Percentiles rank a stretch among this genome's conserved stretches.
Conservation (phyloP, 2,888 invertebrate genomes). For the Agrotis puta region DNA sequence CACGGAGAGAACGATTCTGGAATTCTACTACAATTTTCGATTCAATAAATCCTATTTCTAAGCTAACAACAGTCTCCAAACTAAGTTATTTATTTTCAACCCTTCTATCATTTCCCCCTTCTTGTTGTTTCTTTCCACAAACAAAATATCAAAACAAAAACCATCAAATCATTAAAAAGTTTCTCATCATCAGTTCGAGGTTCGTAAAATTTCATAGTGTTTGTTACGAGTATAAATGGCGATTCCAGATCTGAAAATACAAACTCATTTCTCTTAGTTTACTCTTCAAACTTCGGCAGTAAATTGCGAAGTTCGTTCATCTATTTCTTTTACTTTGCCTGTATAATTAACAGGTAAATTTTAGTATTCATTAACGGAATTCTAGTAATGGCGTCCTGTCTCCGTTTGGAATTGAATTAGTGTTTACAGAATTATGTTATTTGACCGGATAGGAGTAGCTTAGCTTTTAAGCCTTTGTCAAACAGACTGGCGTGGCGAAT, state of each 20-base stretch:
- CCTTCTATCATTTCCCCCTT: no score
- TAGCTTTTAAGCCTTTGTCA: no score
- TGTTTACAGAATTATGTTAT: conserved; percentile 25
- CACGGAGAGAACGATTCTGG: no score
- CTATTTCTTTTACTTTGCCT: conserved; percentile 49
- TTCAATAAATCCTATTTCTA: no score
- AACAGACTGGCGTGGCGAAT: no score
- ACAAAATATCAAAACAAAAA: not conserved
- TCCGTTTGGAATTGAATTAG: conserved; percentile 29
- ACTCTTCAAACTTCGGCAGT: conserved; percentile 51
- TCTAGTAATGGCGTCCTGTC: conserved; percentile 38
- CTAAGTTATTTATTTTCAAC: not conserved
- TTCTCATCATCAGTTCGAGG: conserved; percentile 32
- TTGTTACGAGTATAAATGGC: conserved; percentile 34
- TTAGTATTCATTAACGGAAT: conserved; percentile 47
- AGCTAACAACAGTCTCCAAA: not conserved
- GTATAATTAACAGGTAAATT: conserved; percentile 52
- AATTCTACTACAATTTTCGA: no score
- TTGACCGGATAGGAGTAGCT: conserved; percentile 7
- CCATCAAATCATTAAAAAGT: conserved; percentile 39
- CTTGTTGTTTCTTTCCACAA: not conserved
- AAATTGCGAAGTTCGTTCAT: conserved; percentile 52
- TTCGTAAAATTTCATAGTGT: conserved; percentile 46
- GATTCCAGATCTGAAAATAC: conserved; percentile 46
- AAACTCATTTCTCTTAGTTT: conserved; percentile 52